Conservation (phyloP, 1,140 invertebrate genomes). For the Xylocopa sonorina region DNA sequence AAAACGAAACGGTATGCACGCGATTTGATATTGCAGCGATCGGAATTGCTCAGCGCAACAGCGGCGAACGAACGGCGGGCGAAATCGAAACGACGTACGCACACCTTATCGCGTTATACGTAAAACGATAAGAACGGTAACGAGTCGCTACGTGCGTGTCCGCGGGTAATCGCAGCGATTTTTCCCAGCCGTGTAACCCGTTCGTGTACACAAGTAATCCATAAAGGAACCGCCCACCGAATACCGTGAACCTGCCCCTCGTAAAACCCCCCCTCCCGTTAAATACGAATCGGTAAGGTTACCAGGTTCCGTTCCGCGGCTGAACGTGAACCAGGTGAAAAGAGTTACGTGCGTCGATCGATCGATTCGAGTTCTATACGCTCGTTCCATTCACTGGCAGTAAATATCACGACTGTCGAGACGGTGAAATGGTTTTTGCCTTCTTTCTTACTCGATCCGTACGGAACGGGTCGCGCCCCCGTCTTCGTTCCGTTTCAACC, state of each 20-base stretch:
- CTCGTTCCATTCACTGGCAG: constrained; percentile 10
- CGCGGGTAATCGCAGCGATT: constrained; percentile 10
- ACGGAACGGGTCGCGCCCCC: neutral
- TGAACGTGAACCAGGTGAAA: constrained; percentile 9
- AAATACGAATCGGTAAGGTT: neutral
- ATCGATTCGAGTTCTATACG: neutral
- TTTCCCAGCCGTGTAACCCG: constrained; percentile 23
- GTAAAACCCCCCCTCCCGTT: neutral
- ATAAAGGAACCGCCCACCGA: neutral
- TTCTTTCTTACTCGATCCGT: neutral
- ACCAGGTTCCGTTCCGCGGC: neutral
- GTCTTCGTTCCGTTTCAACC: neutral
- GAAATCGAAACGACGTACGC: constrained; percentile 36
- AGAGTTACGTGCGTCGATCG: neutral
- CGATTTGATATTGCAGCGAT: no score
- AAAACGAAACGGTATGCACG: no score
- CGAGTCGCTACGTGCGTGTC: constrained; percentile 37
- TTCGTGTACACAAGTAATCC: constrained; percentile 4
- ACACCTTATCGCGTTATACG: constrained; percentile 47
- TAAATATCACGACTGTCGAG: constrained; percentile 23
- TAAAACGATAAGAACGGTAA: constrained; percentile 34
- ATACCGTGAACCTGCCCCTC: neutral
- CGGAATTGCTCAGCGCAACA: constrained; percentile 52
- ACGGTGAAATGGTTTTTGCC: constrained; percentile 14
- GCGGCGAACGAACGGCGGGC: constrained; percentile 1